These are phyloP conservation scores for Indri indri DNA, from an alignment of 2,113 vertebrate genomes.

Conservation along the genomic window DNA sequence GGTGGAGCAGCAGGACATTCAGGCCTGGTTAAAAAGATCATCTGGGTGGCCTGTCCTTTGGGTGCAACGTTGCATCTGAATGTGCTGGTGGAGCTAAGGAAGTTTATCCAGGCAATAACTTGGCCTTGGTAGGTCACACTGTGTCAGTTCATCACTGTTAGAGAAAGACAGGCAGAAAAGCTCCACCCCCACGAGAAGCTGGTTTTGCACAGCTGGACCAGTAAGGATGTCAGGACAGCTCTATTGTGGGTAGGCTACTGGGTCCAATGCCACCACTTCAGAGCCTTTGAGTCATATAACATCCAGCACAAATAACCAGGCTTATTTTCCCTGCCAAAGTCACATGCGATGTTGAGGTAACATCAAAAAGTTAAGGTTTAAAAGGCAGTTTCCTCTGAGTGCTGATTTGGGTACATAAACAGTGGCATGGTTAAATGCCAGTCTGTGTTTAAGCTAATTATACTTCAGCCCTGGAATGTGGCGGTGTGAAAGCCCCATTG, in stretches of 20 bases:
- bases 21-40: not conserved
- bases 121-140: not conserved
- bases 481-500: conserved; percentile 6
- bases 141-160: not conserved
- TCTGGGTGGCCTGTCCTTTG: not conserved
- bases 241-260: not conserved
- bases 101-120: not conserved
- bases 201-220: not conserved
- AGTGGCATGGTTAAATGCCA: conserved; percentile 65
- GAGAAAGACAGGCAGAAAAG: not conserved
- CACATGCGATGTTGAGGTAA: conserved; percentile 22
- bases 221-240: not conserved
- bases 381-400: conserved; percentile 62
- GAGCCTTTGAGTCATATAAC: not conserved
- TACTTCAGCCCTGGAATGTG: conserved; percentile 56
- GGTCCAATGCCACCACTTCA: not conserved
- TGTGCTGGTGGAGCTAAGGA: not conserved
- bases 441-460: conserved; percentile 76
- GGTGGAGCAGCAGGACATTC: conserved; percentile 34
- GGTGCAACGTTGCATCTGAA: not conserved
- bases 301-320: not conserved
- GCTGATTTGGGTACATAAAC: conserved; percentile 70
- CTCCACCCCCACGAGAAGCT: not conserved
- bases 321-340: conserved; percentile 24
- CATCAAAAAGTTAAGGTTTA: conserved; percentile 63